A percentile compares a stretch with the other conserved stretches of the same genome.
Evolutionary conservation across 2,888 invertebrate genomes (phyloP).

Genomic region (Epiblema foenella): DNA sequence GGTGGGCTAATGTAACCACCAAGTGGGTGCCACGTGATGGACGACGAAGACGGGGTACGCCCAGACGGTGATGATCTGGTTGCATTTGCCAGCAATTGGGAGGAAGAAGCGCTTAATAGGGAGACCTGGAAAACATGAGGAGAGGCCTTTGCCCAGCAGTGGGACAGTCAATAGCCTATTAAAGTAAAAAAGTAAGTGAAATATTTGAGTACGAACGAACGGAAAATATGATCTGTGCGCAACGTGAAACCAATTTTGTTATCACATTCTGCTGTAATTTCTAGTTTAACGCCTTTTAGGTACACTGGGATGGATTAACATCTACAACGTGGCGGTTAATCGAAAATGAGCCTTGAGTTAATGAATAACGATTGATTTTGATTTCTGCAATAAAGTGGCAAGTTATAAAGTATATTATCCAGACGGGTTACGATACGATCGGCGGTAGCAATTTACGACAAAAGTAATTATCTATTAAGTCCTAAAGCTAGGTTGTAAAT

Average conservation of each 20-base stretch:
- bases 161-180: no score
- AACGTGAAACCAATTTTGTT: slow-evolving; percentile 33
- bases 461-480: slow-evolving; percentile 46
- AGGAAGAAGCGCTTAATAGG: no score
- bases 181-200: no score
- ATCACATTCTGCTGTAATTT: slow-evolving; percentile 42
- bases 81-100: no score
- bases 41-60: no score
- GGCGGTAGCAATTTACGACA: slow-evolving; percentile 46
- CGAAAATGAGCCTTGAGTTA: slow-evolving; percentile 3
- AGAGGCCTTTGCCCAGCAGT: no score
- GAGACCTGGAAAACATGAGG: no score
- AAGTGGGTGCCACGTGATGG: no score
- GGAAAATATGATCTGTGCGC: slow-evolving; percentile 29
- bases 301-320: slow-evolving; percentile 28
- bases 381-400: slow-evolving; percentile 7
- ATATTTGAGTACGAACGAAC: background rate
- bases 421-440: slow-evolving; percentile 43
- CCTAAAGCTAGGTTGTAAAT: slow-evolving; percentile 36
- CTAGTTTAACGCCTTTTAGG: slow-evolving; percentile 43
- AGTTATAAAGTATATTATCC: slow-evolving; percentile 40
- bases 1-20: no score
- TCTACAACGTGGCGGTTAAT: background rate
- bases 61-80: no score
- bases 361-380: slow-evolving; percentile 4